These are phyloP conservation scores for Vanessa atalanta DNA, from an alignment of 1,140 invertebrate species.

Conservation along the genomic window DNA sequence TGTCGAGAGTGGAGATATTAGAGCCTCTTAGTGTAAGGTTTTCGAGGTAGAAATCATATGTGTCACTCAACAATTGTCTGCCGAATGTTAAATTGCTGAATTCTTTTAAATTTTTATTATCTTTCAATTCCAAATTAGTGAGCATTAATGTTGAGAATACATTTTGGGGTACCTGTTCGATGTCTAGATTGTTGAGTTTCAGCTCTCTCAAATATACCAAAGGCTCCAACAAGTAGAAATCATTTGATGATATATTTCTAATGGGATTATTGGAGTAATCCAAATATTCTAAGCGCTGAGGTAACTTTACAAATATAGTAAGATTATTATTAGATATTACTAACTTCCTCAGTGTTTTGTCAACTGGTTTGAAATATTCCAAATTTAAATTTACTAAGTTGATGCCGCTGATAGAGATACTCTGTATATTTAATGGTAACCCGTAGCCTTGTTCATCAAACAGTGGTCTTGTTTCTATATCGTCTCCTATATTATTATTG, in stretches of 20 bases:
- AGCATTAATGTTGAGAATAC: conserved; percentile 20
- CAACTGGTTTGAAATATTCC: conserved; percentile 17
- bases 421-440: conserved; percentile 25
- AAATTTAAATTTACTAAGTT: conserved; percentile 23
- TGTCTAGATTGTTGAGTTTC: conserved; percentile 35
- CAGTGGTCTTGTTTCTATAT: conserved; percentile 20
- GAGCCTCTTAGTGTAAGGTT: conserved; percentile 20
- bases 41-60: conserved; percentile 26
- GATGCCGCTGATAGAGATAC: conserved; percentile 34
- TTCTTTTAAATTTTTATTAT: conserved; percentile 27
- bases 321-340: conserved; percentile 31
- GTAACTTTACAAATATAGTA: conserved; percentile 22
- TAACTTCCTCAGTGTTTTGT: conserved; percentile 28
- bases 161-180: conserved; percentile 21
- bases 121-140: conserved; percentile 28
- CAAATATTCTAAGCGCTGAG: conserved; percentile 28
- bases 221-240: neutral
- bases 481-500: conserved; percentile 31
- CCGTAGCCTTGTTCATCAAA: conserved; percentile 28
- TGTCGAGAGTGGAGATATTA: conserved; percentile 30
- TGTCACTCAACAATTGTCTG: conserved; percentile 22
- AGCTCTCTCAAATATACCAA: conserved; percentile 15
- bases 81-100: conserved; percentile 38
- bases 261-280: conserved; percentile 39
- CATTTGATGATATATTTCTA: conserved; percentile 12